Percentiles rank a stretch among this genome's conserved stretches.
Evolutionary conservation across 2,888 invertebrate genomes (phyloP).

Genomic region (Rhamphomyia laevipes): DNA sequence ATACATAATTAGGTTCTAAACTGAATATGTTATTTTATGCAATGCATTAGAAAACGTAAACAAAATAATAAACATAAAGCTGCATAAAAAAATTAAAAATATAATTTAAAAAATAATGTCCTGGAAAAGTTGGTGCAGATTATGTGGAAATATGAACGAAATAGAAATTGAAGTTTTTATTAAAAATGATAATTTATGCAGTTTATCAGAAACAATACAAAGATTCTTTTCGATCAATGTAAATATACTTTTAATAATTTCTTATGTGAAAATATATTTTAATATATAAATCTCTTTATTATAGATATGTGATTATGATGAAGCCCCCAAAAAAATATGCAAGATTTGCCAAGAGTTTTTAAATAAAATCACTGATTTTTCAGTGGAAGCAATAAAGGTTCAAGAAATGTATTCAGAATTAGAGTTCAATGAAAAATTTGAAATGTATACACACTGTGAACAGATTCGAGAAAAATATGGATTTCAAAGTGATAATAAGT

Average conservation of each 20-base stretch:
- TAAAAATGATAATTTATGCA: constrained; percentile 2
- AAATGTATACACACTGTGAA: neutral
- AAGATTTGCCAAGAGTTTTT: constrained; percentile 24
- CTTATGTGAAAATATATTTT: too few relatives aligned
- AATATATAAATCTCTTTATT: too few relatives aligned
- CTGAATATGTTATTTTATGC: too few relatives aligned
- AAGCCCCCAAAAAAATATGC: constrained; percentile 25
- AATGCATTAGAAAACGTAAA: too few relatives aligned
- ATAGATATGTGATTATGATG: constrained; percentile 15
- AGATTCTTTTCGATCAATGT: neutral
- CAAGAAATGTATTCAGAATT: constrained; percentile 24
- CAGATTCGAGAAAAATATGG: neutral
- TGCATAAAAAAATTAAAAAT: too few relatives aligned
- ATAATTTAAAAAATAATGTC: too few relatives aligned
- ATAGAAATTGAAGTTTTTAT: constrained; percentile 3
- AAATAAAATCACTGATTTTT: constrained; percentile 23
- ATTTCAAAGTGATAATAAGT: neutral
- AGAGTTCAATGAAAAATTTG: too few relatives aligned
- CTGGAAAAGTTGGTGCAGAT: constrained; percentile 11
- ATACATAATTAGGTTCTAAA: too few relatives aligned
- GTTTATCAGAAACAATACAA: neutral
- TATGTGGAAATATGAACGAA: constrained; percentile 7
- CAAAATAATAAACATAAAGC: too few relatives aligned
- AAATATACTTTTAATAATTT: too few relatives aligned
- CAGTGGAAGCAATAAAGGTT: constrained; percentile 27